These are phyloP conservation scores for Etheostoma perlongum DNA, from an alignment of 2,797 vertebrate species.

Conservation along the genomic window DNA sequence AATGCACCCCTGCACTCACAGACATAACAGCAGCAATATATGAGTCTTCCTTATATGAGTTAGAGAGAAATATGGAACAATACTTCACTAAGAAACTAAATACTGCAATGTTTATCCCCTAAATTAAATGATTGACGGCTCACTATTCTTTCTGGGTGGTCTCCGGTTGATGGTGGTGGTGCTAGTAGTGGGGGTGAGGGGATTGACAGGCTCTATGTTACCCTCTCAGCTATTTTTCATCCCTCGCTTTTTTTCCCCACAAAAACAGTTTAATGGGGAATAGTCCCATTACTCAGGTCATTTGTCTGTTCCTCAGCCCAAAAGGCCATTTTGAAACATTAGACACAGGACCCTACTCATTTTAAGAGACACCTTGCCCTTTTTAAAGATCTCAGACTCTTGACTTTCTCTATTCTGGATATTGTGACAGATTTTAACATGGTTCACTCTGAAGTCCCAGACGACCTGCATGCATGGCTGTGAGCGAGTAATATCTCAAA, in stretches of 20 bases:
- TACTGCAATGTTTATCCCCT: slow-evolving; percentile 56
- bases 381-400: slow-evolving; percentile 47
- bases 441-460: slow-evolving; percentile 55
- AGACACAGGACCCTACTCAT: slow-evolving; percentile 33
- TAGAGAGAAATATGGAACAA: slow-evolving; percentile 30
- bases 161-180: slow-evolving; percentile 35
- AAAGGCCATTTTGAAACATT: slow-evolving; percentile 55
- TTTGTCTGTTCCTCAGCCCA: slow-evolving; percentile 55
- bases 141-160: slow-evolving; percentile 79
- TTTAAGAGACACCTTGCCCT: slow-evolving; percentile 55
- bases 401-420: slow-evolving; percentile 26
- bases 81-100: slow-evolving; percentile 58
- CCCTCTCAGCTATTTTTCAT: slow-evolving; percentile 70
- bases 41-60: background rate
- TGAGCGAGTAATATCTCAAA: background rate
- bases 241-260: slow-evolving; percentile 22
- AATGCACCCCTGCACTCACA: background rate
- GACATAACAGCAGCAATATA: slow-evolving; percentile 23
- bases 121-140: slow-evolving; percentile 78
- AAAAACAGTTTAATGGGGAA: slow-evolving; percentile 65
- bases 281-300: slow-evolving; percentile 50
- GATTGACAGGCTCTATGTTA: slow-evolving; percentile 60
- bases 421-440: slow-evolving; percentile 52
- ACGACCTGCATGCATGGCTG: background rate
- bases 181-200: slow-evolving; percentile 18